Evolutionary conservation across 2,888 invertebrate species (phyloP).

Genomic region (Ophraella communa): DNA sequence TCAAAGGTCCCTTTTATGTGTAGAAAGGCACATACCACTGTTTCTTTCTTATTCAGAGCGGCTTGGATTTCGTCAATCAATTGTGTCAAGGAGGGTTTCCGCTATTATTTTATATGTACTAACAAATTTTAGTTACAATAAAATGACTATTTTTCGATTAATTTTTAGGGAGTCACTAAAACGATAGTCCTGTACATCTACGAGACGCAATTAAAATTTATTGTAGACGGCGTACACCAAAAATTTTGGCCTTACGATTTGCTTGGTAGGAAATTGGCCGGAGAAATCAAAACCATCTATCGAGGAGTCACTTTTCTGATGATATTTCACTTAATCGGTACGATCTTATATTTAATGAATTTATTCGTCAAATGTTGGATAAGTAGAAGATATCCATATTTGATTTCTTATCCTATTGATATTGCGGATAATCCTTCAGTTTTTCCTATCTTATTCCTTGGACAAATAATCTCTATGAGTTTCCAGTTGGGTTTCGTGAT

Average conservation of each 20-base stretch:
- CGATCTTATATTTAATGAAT: not conserved
- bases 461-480: not conserved
- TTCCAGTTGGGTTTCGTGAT: not conserved
- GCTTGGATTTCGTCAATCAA: no score
- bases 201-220: not conserved
- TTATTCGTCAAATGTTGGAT: not conserved
- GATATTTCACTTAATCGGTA: not conserved
- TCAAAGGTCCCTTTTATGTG: no score
- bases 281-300: not conserved
- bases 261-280: not conserved
- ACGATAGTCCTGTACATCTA: not conserved
- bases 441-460: not conserved
- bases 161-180: not conserved
- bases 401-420: not conserved
- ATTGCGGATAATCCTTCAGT: not conserved
- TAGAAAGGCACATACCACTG: no score
- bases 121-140: no score
- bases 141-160: no score
- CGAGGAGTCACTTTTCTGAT: not conserved
- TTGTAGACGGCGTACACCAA: not conserved
- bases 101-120: no score
- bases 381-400: not conserved
- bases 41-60: no score
- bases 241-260: conserved; percentile 18
- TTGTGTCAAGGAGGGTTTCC: no score